Conservation (phyloP, 1,140 invertebrate species). For the Neodiprion fabricii region DNA sequence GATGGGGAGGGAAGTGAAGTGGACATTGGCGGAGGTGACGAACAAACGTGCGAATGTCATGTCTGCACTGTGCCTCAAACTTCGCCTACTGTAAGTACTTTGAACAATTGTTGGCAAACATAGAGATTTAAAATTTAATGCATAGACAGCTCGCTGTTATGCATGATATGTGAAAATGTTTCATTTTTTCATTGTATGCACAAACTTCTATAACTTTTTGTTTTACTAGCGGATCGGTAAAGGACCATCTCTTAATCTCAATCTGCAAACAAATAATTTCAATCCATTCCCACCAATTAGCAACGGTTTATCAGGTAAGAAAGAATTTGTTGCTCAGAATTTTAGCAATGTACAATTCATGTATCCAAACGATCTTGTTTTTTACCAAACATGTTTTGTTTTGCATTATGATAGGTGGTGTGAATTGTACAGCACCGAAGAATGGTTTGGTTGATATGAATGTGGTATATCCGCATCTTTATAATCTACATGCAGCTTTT, state of each 20-base stretch:
- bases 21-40: slow-evolving; percentile 6
- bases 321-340: background rate
- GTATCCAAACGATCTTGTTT: background rate
- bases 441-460: background rate
- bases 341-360: background rate
- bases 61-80: slow-evolving; percentile 33
- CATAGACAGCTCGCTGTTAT: no score
- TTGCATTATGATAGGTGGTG: background rate
- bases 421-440: background rate
- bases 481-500: slow-evolving; percentile 24
- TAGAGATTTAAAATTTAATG: no score
- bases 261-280: slow-evolving; percentile 10
- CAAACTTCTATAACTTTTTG: background rate
- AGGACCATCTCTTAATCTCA: slow-evolving; percentile 13
- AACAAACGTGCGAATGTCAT: slow-evolving; percentile 39
- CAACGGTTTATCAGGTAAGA: background rate
- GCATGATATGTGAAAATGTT: no score
- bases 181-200: background rate
- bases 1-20: slow-evolving; percentile 13
- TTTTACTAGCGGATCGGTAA: slow-evolving; percentile 10
- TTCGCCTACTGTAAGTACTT: background rate
- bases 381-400: background rate
- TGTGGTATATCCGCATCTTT: slow-evolving; percentile 21
- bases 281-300: slow-evolving; percentile 28
- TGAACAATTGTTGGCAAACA: background rate